Base-by-base conservation (phyloP, 2,797 vertebrate species). In the Pipistrellus nathusii region DNA sequence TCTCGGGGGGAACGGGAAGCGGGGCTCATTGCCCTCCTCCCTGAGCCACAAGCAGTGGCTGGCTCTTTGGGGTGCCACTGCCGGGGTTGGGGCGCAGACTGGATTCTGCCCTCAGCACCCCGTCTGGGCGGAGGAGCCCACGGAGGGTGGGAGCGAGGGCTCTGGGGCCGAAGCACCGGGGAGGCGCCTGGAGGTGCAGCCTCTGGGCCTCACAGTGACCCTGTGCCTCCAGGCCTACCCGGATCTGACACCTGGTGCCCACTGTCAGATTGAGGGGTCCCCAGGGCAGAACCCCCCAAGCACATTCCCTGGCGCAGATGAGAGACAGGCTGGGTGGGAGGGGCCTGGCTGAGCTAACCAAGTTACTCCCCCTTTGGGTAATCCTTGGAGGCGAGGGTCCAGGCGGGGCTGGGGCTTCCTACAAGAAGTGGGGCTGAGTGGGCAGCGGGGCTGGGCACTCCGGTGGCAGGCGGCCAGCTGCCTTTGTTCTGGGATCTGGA, bases 401-500 rank as follows among this genome's bases (percentile, higher is more conserved):
- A 91, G 90, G 69, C 4, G n/a, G 25, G 73, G 85, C 64, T 11
- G 55, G 90, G 94, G 95, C 96, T 96, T 90, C 80, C 9, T 59
- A 51, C 76, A 95, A 97, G 98, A 97, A 97, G 95, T 81, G 78
- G 59, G 89, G 57, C 69, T 32, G 93, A 51, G 93, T 27, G 38
- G 68, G 78, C 93, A 80, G 32, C 75, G 0, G 94, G 87, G 78
- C 93, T 41, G 95, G 94, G 85, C 87, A 88, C 59, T 92, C 95
- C 87, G 55, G 0, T 82, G 94, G 94, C 78, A 8, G 35, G 9
- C 77, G 90, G 97, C 97, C 96, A 97, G 90, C 92, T 55, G 93
- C 95, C 97, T 98, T 98, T 98, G 98, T 98, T 98, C 97, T 97
- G 81, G 44, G 64, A 59, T 1, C 0, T 96, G 95, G 78, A 97